Evolutionary conservation across 2,113 vertebrate genomes (phyloP), one percentile per base, ranked within the genome.

Genomic region (Neofelis nebulosa): DNA sequence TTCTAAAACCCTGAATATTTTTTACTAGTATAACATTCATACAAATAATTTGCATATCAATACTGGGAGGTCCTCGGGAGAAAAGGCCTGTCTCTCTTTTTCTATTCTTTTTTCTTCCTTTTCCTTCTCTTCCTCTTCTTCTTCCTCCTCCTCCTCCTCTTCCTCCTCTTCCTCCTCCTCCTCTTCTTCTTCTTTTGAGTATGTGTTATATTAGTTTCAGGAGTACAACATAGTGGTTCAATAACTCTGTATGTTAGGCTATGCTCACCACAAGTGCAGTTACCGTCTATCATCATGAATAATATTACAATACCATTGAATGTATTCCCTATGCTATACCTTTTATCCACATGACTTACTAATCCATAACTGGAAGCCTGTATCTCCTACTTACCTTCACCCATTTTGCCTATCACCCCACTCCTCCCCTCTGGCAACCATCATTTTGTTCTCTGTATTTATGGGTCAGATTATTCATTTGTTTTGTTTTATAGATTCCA

Each of bases 21-120:
- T 33, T 96, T 91, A 73, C 21, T 38, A 94, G 45, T 71, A 82
- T 21, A 85, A 76, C 18, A 91, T 48, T 86, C 50, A 96, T 69
- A 31, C 55, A 65, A 87, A 95, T 82, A 74, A 96, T 48, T 52
- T 95, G 19, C 55, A 29, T 93, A 25, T 38, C 57, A 91, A n/a
- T 41, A 89, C 29, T 27, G 12, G 55, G 65, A 92, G 4, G 52
- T 71, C 41, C 18, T 80, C 31, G 21, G 57, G 13, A 74, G 31
- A 19, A 55, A 2, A 9, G 38, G 8, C 3, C 55, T 82, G 0
- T 55, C 52, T 68, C 41, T 78, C 5, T 66, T 14, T 66, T 15
- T 33, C 14, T 15, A 15, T 31, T 31, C 65, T 13, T 29, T 27
- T 11, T 25, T 4, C 36, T 73, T 73, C n/a, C 19, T 71, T 3